Conservation (phyloP, 2,888 invertebrate species). For the Eupithecia insigniata region DNA sequence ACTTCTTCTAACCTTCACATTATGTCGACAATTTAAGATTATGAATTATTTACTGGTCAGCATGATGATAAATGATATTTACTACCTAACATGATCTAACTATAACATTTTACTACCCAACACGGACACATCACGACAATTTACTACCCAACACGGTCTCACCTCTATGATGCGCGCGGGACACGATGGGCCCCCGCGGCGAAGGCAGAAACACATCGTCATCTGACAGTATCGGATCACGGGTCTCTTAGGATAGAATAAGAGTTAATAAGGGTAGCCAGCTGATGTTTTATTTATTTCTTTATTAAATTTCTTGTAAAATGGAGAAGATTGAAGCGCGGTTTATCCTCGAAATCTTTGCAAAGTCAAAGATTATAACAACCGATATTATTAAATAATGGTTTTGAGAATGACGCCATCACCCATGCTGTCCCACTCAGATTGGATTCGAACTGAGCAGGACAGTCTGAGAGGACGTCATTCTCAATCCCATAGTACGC, state of each 20-base stretch:
- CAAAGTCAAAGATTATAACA: too few species aligned
- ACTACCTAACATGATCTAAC: conserved; percentile 4
- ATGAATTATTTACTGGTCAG: neutral
- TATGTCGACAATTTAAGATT: neutral
- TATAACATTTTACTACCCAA: conserved; percentile 14
- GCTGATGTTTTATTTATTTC: conserved; percentile 13
- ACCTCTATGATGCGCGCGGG: conserved; percentile 54
- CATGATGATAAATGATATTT: neutral
- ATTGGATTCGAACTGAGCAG: too few species aligned
- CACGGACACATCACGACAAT: neutral
- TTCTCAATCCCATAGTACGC: too few species aligned
- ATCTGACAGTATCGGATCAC: conserved; percentile 69
- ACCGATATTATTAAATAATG: too few species aligned
- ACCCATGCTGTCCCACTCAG: too few species aligned
- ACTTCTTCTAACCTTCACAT: too few species aligned
- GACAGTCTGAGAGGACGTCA: too few species aligned
- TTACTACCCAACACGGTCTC: conserved; percentile 30
- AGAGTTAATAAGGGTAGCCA: conserved; percentile 27
- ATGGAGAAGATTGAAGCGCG: neutral
- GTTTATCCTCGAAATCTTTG: neutral
- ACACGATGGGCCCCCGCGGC: conserved; percentile 38
- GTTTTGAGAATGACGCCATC: too few species aligned
- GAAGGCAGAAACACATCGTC: conserved; percentile 68
- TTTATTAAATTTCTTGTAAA: neutral
- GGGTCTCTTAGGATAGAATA: conserved; percentile 43